Percentiles rank a stretch among this genome's conserved stretches.
phyloP scores from a whole-genome alignment of 2,888 invertebrate species.

The Cheilosia vernalis region DNA sequence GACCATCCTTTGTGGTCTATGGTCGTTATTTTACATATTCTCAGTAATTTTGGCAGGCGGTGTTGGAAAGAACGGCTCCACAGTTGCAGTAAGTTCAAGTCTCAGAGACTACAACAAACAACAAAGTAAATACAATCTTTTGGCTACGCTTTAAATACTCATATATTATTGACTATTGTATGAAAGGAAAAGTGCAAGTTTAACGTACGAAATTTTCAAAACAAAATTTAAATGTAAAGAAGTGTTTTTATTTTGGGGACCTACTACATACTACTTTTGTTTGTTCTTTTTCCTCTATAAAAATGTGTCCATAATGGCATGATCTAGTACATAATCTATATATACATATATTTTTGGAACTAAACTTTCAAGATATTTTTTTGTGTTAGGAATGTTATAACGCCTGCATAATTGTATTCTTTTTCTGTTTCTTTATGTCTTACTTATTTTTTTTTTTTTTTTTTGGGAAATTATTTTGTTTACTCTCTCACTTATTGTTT shows the following conservation, averaged over 20 bases:
- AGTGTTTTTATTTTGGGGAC: constrained; percentile 57
- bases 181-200: constrained; percentile 54
- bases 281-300: constrained; percentile 32
- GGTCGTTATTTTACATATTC: constrained; percentile 89
- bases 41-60: constrained; percentile 95
- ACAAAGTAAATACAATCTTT: constrained; percentile 77
- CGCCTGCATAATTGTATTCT: constrained; percentile 54
- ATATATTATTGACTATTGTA: constrained; percentile 31
- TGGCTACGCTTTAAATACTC: constrained; percentile 77
- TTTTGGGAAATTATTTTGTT: constrained; percentile 21
- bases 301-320: constrained; percentile 70
- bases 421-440: constrained; percentile 27
- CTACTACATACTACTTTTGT: constrained; percentile 44
- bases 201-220: constrained; percentile 17
- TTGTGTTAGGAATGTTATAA: constrained; percentile 65
- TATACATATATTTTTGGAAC: constrained; percentile 4
- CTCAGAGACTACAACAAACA: constrained; percentile 32
- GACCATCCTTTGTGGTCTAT: constrained; percentile 89
- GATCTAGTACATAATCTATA: constrained; percentile 32
- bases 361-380: constrained; percentile 32
- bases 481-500: constrained; percentile 43
- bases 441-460: no score
- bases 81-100: constrained; percentile 95
- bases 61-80: constrained; percentile 99
- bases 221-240: constrained; percentile 22